Percentiles rank a stretch among this genome's conserved stretches.
Conservation (phyloP, 2,888 invertebrate genomes). For the Agriopis marginaria region DNA sequence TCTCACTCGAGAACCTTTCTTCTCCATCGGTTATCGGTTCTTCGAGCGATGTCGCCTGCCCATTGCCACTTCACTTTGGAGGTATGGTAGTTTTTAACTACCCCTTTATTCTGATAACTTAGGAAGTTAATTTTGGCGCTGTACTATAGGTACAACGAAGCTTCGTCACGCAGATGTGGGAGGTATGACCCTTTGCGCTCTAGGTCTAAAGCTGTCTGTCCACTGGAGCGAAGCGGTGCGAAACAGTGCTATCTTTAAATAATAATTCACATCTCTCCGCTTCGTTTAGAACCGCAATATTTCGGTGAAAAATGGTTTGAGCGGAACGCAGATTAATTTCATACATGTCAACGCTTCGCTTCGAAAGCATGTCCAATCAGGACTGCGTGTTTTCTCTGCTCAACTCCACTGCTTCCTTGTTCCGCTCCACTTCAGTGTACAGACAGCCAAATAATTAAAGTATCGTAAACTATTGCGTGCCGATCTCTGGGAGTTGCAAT, state of each 20-base stretch:
- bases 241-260: background rate
- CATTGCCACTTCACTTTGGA: too few relatives aligned
- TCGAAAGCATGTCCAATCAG: background rate
- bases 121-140: too few relatives aligned
- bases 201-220: too few relatives aligned
- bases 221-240: background rate
- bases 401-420: background rate
- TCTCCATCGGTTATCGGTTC: too few relatives aligned
- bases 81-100: too few relatives aligned
- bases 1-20: too few relatives aligned
- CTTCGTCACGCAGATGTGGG: too few relatives aligned
- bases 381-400: background rate
- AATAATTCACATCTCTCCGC: background rate
- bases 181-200: too few relatives aligned
- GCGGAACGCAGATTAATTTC: background rate
- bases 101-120: too few relatives aligned
- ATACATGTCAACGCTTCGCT: background rate
- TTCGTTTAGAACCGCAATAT: background rate
- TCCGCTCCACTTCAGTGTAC: background rate
- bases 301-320: background rate
- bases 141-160: too few relatives aligned
- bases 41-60: too few relatives aligned
- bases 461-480: slow-evolving; percentile 53
- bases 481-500: slow-evolving; percentile 48
- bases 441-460: slow-evolving; percentile 37